Base-by-base conservation (phyloP, 2,113 vertebrate species). In the Prionailurus bengalensis region DNA sequence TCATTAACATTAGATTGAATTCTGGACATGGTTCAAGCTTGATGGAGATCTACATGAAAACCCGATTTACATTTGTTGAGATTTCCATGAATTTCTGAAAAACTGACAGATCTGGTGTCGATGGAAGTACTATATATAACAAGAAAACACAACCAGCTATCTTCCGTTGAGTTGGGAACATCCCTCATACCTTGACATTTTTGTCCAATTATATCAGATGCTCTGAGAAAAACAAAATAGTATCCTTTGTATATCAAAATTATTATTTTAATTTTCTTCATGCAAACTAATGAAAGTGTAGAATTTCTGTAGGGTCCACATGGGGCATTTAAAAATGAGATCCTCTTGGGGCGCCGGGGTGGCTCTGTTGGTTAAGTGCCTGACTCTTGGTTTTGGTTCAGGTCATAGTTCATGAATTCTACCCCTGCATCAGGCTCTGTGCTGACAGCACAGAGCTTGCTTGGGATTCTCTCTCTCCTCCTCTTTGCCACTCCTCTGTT, bases 1-100 rank as follows among this genome's bases (percentile, higher is more conserved):
- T 98, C 98, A 95, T 79, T 97, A 97, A 93, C 80, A 92, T 61
- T 95, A 74, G 68, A 71, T 94, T 95, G 96, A 93, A 71, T 97
- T 91, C 94, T 98, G 98, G 98, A 98, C 81, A 73, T 91, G 17
- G 31, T 89, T 95, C 98, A 98, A 97, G 21, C 83, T 91, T 96
- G 45, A 95, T 95, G 91, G 97, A 97, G 92, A 96, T 97, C 97
- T 98, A 91, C 90, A 95, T 95, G 96, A 97, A 98, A 99, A 98
- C 84, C 85, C 97, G 97, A 98, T 93, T 98, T 98, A 98, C 53
- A 85, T 33, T 95, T 93, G 55, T 82, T 98, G 93, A 92, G 83
- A 97, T 98, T 97, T 97, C 94, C 96, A 92, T 95, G 96, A 94
- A 95, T 94, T 98, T 98, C 94, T 98, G 97, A 98, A 98, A 94